Base-by-base conservation (phyloP, 2,888 invertebrate species). In the Andrena fulva region DNA sequence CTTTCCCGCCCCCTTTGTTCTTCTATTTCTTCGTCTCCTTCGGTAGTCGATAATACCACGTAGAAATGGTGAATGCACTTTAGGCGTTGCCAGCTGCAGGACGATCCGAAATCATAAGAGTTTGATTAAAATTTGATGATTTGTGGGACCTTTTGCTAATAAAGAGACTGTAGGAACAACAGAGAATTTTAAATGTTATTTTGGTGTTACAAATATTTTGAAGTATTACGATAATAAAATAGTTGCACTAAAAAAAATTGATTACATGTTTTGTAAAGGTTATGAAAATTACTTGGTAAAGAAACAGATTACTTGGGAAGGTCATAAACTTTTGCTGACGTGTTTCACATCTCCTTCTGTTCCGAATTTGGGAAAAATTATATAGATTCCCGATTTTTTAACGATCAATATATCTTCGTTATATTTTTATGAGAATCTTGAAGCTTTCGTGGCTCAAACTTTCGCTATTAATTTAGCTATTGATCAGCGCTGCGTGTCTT, bases 91-190 rank as follows among this genome's bases (percentile, higher is more conserved):
- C 31, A 59, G 54, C n/a, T 50, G 69, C 64, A 54, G 24, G 54
- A 63, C 70, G 67, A 80, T 77, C 3, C n/a, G 2, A 48, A 48
- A 35, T 31, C n/a, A 20, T 2, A 63, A 66, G 64, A 70, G 73
- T 80, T 56, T 78, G 60, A 86, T 71, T 31, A 52, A 50, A 33
- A 54, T 8, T 60, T 20, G 24, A 35, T 10, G 62, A 42, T n/a
- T 67, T 62, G 6, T 2, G 52, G n/a, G 48, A 33, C 50, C 8
- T 8, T 0, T 59, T 31, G 63, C 78, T 78, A 87, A 87, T 86
- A 77, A 73, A 59, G 50, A 54, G 20, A 31, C n/a, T 70, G 73
- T 35, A 52, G 1, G 8, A 67, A 68, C 64, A 73, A 42, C 60
- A 31, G 70, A 62, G 74, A 77, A 74, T 70, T 29, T 35, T 63